These are phyloP conservation scores for Plebejus anna DNA, from an alignment of 2,888 invertebrate species.

Conservation along the genomic window DNA sequence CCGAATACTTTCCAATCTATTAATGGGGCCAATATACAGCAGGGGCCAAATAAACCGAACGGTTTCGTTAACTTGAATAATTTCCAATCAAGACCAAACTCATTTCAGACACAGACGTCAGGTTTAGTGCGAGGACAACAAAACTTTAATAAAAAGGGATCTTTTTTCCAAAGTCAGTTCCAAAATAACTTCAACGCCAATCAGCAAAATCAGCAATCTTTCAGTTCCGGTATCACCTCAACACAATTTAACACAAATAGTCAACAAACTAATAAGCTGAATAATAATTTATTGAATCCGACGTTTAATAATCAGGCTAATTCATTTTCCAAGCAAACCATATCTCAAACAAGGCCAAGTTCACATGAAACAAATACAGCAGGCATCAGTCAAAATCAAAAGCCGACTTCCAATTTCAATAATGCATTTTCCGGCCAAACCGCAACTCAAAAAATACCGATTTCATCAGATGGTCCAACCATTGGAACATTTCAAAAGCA, in stretches of 20 bases:
- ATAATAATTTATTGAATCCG: not conserved
- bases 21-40: not conserved
- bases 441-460: not conserved
- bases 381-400: not conserved
- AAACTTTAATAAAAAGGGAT: not conserved
- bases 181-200: not conserved
- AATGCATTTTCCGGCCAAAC: not conserved
- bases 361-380: not conserved
- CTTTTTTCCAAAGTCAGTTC: not conserved
- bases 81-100: not conserved
- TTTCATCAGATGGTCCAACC: not conserved
- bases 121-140: not conserved
- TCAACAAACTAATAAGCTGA: not conserved
- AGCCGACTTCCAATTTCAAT: not conserved
- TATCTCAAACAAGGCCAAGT: not conserved
- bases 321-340: not conserved
- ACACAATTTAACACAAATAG: conserved; percentile 1
- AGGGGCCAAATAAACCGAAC: not conserved
- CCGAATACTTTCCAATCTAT: not conserved
- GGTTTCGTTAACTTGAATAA: not conserved
- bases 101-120: not conserved
- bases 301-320: not conserved
- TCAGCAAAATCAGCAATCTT: conserved; percentile 1
- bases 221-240: not conserved
- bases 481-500: not conserved